These are phyloP conservation scores for Zophobas morio DNA, from an alignment of 1,140 invertebrate species.

Conservation along the genomic window DNA sequence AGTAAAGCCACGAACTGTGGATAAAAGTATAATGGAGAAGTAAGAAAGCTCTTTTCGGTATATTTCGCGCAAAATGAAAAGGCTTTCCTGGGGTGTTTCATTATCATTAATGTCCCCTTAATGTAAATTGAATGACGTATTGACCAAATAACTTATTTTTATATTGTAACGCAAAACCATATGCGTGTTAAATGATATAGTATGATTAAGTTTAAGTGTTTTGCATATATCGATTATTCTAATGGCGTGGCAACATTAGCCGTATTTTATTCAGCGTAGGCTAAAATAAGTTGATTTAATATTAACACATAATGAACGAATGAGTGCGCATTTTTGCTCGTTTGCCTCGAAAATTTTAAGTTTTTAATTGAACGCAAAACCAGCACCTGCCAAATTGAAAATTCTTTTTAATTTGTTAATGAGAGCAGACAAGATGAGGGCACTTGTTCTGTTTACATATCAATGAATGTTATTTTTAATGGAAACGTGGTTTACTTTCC, in stretches of 20 bases:
- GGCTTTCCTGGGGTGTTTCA: neutral
- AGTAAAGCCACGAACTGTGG: neutral
- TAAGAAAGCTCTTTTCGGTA: no score
- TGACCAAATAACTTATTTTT: constrained; percentile 16
- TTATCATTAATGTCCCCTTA: neutral
- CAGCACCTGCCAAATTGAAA: constrained; percentile 12
- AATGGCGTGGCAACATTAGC: constrained; percentile 44
- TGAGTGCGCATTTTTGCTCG: neutral
- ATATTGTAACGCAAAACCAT: constrained; percentile 32
- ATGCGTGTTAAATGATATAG: constrained; percentile 32
- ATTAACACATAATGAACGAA: constrained; percentile 1
- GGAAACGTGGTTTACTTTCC: constrained; percentile 13
- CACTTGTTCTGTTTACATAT: constrained; percentile 35
- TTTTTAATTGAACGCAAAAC: neutral
- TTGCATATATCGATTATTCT: constrained; percentile 47
- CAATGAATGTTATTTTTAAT: constrained; percentile 39
- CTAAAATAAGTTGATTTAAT: constrained; percentile 8
- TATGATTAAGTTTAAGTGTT: constrained; percentile 47
- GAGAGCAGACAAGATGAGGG: constrained; percentile 21
- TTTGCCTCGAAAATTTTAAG: no score
- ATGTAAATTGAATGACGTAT: neutral
- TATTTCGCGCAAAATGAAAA: no score
- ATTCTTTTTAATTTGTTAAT: constrained; percentile 32
- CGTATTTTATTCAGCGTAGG: constrained; percentile 34
- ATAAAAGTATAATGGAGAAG: neutral